These are phyloP conservation scores for Eurytoma californica DNA, from an alignment of 2,888 invertebrate species.

Conservation along the genomic window DNA sequence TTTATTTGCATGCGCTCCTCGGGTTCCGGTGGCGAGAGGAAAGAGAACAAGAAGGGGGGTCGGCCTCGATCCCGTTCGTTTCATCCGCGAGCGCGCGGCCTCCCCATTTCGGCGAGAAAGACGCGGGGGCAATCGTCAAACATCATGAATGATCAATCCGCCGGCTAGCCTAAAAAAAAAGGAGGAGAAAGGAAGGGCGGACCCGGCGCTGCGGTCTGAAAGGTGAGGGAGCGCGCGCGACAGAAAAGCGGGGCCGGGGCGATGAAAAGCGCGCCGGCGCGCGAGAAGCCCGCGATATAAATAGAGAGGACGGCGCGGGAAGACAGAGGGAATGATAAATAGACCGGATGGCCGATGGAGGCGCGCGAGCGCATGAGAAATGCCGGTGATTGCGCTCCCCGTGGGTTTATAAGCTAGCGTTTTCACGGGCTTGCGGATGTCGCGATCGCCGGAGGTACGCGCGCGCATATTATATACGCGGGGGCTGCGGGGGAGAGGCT, in stretches of 20 bases:
- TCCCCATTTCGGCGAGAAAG: neutral
- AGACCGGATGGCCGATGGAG: conserved; percentile 35
- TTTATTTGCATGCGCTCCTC: conserved; percentile 48
- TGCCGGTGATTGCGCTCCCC: neutral
- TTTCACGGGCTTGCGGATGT: neutral
- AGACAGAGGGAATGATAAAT: conserved; percentile 57
- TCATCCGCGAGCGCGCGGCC: conserved; percentile 9
- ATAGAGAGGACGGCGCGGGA: conserved; percentile 57
- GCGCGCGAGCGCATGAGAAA: neutral
- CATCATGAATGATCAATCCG: conserved; percentile 54
- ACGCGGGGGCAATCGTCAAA: conserved; percentile 44
- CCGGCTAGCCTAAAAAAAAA: conserved; percentile 11
- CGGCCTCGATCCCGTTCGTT: conserved; percentile 27
- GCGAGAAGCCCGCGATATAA: conserved; percentile 26
- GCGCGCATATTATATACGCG: neutral
- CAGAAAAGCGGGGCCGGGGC: neutral
- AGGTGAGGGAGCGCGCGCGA: neutral
- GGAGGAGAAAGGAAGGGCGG: neutral
- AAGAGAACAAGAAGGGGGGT: neutral
- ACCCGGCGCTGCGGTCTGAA: neutral
- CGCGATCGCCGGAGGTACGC: neutral
- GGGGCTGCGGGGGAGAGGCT: neutral
- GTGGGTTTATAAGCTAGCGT: too few species aligned
- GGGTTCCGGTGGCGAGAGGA: neutral
- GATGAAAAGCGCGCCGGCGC: conserved; percentile 16